These are phyloP conservation scores for Oophaga sylvatica DNA, from an alignment of 2,797 vertebrate species.

Conservation along the genomic window DNA sequence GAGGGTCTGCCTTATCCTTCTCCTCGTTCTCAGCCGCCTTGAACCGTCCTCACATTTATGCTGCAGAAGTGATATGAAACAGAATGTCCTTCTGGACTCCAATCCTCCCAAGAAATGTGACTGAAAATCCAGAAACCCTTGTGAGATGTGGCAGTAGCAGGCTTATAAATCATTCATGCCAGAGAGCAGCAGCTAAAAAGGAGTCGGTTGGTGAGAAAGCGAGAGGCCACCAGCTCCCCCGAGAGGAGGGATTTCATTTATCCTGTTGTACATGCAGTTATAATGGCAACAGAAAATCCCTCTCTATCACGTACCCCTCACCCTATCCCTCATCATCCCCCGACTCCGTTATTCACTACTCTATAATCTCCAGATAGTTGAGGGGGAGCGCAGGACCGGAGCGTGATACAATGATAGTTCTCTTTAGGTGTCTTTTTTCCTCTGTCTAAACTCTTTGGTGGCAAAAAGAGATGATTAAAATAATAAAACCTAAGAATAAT, in stretches of 20 bases:
- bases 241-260: conserved; percentile 48
- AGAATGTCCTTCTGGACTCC: conserved; percentile 34
- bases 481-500: too few species aligned
- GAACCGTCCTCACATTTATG: conserved; percentile 25
- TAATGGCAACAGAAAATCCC: conserved; percentile 19
- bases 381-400: not conserved
- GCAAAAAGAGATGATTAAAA: too few species aligned
- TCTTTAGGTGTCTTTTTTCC: too few species aligned
- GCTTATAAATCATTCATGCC: conserved; percentile 59
- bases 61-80: conserved; percentile 37
- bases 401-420: not conserved
- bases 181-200: conserved; percentile 21
- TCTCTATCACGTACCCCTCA: not conserved
- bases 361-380: not conserved
- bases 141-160: not conserved
- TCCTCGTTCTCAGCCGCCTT: not conserved
- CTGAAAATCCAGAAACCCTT: conserved; percentile 28
- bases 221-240: conserved; percentile 18
- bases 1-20: not conserved
- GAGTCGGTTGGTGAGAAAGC: conserved; percentile 14
- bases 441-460: too few species aligned
- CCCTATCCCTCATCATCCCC: not conserved
- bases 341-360: not conserved
- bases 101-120: conserved; percentile 21
- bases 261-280: conserved; percentile 37